Evolutionary conservation across 2,113 vertebrate species (phyloP), one percentile per base, ranked within the genome.

Genomic region (Tautogolabrus adspersus): DNA sequence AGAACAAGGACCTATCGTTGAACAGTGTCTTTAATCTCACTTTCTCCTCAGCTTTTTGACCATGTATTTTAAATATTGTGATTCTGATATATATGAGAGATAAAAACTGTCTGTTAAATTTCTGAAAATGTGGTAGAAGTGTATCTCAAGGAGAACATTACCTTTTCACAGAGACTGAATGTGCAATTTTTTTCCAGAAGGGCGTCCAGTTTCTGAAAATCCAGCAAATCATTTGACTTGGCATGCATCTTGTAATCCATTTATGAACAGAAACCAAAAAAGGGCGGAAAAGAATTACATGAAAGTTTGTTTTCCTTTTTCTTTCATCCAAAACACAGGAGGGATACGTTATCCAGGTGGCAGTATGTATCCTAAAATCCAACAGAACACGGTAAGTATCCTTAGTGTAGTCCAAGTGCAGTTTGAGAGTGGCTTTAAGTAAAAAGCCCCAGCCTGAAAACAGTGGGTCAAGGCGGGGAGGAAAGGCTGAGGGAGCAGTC

Each of bases 171-270:
- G 94, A 93, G 84, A 94, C 93, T 19, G 94, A 94, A 89, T 94
- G 94, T 64, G 94, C 93, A 87, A 95, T 95, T 93, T 95, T n/a
- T 95, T 93, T 95, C 94, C 92, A 95, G 88, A 62, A 95, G 94
- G 75, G 94, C 93, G 81, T 95, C 94, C 94, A 95, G 86, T 90
- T 94, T 95, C 85, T 95, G 94, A 88, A 95, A 95, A 94, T 95
- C 94, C 94, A 94, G 89, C 86, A 95, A 92, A 94, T 95, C 91
- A 40, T 94, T 95, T 77, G 94, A 94, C 83, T 95, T 95, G 87
- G 94, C 93, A 85, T 95, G 94, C 94, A 95, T 95, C 83, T 93
- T 95, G 94, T 94, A 94, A 94, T 95, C 94, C 94, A 94, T 93
- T 92, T 89, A 93, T 58, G 82, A 91, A 81, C 52, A 72, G 75